Conservation (phyloP, 2,797 vertebrate genomes). For the Trematomus bernacchii region DNA sequence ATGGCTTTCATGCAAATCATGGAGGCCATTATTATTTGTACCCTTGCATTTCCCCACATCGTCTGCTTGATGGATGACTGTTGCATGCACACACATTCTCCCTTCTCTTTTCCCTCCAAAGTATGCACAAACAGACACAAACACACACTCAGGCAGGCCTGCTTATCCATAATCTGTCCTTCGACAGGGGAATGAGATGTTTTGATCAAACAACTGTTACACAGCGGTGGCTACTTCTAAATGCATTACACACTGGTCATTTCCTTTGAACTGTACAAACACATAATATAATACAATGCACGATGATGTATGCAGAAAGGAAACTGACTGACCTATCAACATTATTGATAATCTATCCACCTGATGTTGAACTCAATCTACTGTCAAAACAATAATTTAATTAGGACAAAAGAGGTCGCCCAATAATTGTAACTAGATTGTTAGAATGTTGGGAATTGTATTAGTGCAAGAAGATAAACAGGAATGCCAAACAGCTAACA, state of each 20-base stretch:
- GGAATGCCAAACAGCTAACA: no score
- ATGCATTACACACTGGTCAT: conserved; percentile 53
- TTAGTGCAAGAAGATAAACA: no score
- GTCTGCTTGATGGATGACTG: conserved; percentile 48
- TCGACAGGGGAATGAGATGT: conserved; percentile 46
- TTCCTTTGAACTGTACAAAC: conserved; percentile 7
- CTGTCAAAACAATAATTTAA: no score
- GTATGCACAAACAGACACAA: background rate
- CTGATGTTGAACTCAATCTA: background rate
- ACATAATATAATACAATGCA: conserved; percentile 2
- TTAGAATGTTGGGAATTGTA: no score
- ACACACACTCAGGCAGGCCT: conserved; percentile 7
- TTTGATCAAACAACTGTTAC: conserved; percentile 63
- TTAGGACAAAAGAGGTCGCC: no score
- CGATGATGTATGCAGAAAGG: background rate
- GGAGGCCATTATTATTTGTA: conserved; percentile 38
- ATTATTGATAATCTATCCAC: background rate
- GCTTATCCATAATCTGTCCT: conserved; percentile 55
- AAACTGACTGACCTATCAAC: background rate
- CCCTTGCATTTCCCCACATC: conserved; percentile 40
- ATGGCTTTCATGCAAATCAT: conserved; percentile 49
- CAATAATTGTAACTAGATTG: no score
- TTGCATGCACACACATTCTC: background rate
- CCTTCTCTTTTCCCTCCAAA: background rate
- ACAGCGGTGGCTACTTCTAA: conserved; percentile 38